Percentiles rank a stretch among this genome's conserved stretches.
Evolutionary conservation across 2,797 vertebrate genomes (phyloP).

Genomic region (Siniperca obscura): DNA sequence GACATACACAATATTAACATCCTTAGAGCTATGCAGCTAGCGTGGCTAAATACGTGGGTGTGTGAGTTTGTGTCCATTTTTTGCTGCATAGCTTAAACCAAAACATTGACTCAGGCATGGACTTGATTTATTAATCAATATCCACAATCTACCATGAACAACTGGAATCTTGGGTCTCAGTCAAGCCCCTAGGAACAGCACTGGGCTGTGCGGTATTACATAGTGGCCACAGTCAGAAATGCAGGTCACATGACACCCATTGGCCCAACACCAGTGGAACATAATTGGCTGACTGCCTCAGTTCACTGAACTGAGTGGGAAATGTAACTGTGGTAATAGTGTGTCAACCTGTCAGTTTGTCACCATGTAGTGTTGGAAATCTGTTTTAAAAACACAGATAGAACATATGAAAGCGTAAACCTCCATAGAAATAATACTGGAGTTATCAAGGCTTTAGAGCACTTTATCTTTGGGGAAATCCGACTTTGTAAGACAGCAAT

Average conservation of each 20-base stretch:
- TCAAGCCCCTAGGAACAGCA: background rate
- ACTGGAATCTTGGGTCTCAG: background rate
- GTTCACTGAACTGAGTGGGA: constrained; percentile 41
- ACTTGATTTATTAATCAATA: background rate
- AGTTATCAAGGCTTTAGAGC: constrained; percentile 31
- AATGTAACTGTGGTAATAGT: constrained; percentile 39
- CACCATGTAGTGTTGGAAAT: constrained; percentile 54
- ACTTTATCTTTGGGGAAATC: constrained; percentile 74
- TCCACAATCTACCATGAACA: background rate
- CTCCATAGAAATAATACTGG: constrained; percentile 11
- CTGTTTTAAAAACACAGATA: constrained; percentile 22
- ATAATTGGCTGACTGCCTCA: constrained; percentile 43
- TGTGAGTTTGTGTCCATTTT: background rate
- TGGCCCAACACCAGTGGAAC: constrained; percentile 19
- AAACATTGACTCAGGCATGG: background rate
- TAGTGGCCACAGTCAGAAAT: background rate
- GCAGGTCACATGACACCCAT: background rate
- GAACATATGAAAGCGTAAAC: constrained; percentile 32
- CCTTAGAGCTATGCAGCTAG: background rate
- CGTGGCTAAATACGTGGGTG: background rate
- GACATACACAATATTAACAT: background rate
- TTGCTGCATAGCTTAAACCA: background rate
- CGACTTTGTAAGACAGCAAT: constrained; percentile 19
- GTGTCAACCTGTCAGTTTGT: constrained; percentile 54
- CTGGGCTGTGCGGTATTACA: too few species aligned